phyloP scores from a whole-genome alignment of 1,140 invertebrate genomes.

The Aphaenogaster floridana region DNA sequence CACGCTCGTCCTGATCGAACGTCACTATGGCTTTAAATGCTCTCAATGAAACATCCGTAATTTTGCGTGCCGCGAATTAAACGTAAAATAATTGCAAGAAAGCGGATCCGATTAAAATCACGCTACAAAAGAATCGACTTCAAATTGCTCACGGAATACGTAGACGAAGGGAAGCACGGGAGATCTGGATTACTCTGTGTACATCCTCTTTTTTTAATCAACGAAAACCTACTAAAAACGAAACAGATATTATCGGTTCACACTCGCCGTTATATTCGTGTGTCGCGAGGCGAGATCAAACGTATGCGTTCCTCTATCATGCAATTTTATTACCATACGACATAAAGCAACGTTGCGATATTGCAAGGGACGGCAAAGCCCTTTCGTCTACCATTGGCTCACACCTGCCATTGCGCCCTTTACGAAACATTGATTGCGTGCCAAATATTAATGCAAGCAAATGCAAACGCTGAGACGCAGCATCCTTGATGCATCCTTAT shows the following conservation, averaged over 20 bases:
- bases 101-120: neutral
- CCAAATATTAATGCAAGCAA: constrained; percentile 24
- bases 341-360: constrained; percentile 59
- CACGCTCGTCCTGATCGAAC: too few relatives aligned
- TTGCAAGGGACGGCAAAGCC: constrained; percentile 42
- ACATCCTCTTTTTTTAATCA: constrained; percentile 8
- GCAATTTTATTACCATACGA: constrained; percentile 62
- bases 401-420: constrained; percentile 6
- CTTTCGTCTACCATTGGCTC: constrained; percentile 10
- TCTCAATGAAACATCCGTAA: neutral
- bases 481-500: neutral
- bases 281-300: constrained; percentile 54
- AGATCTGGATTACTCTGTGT: neutral
- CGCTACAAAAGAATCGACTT: neutral
- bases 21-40: neutral
- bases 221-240: constrained; percentile 30
- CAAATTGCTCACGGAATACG: neutral
- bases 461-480: neutral
- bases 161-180: neutral
- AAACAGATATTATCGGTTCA: constrained; percentile 18
- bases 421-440: constrained; percentile 29
- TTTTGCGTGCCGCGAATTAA: neutral
- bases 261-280: constrained; percentile 49
- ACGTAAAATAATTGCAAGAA: constrained; percentile 22
- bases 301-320: constrained; percentile 37